Base-by-base conservation (phyloP, 2,888 invertebrate genomes). In the Drosophila meridionalis region DNA sequence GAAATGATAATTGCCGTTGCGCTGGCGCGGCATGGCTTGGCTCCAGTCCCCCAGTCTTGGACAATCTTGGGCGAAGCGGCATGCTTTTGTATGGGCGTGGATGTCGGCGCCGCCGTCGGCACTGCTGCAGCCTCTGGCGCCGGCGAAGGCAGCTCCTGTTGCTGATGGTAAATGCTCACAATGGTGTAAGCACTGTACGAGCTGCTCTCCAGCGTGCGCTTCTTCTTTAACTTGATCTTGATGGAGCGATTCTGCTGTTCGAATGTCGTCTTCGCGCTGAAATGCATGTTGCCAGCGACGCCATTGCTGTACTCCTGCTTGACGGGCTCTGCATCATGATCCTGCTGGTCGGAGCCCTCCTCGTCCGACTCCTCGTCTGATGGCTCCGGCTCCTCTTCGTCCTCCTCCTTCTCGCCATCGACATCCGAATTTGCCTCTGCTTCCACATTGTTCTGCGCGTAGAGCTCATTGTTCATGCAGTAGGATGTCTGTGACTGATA, bases 221-320 rank as follows among this genome's bases (percentile, higher is more conserved):
- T 92, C 66, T 92, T 92, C 68, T 90, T 93, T 52, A 93, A 93
- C 72, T 93, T 93, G 47, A 93, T 93, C 78, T 93, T 93, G 1
- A 93, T 92, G 8, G 92, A 92, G 79, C 93, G 92, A 70, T 92
- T 93, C 73, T 92, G 92, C 52, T 92, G 91, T 66, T 92, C 91
- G 12, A 69, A 87, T 8, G 91, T 87, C 4, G 91, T 88, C 65
- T 92, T 91, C 38, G 91, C 91, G 52, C 89, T 91, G 43, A 92
- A 92, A 26, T 92, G 92, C 72, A 93, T 92, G 32, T 66, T 58
- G n/a, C 61, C 55, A 6, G 45, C 43, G 5, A 59, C 59, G n/a
- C 76, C 82, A 61, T 87, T 82, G 14, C 74, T 72, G 57, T 80
- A 74, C 5, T 43, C 47, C 32, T 71, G 70, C 28, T 75, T 73